Evolutionary conservation across 2,888 invertebrate genomes (phyloP), one percentile per base, ranked within the genome.

Genomic region (Steromphala cineraria): DNA sequence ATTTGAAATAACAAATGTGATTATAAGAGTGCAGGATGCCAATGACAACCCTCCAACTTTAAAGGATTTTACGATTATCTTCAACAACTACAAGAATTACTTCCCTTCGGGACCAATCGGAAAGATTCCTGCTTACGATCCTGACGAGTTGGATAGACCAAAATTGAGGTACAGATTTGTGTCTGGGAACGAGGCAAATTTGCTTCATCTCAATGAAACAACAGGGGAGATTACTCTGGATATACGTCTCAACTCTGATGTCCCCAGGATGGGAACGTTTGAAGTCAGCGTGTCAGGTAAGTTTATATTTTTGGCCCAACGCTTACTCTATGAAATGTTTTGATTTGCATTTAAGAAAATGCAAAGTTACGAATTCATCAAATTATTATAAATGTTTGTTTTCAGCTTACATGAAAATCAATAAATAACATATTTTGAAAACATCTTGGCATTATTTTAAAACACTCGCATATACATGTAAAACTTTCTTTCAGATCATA

Each of bases 71-170:
- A 94, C 96, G 90, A 96, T 99, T 0, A 96, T 99, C 77, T 98
- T 99, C 94, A 99, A 99, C 94, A 99, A 99, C 91, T 99, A 97
- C 93, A 96, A 96, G 87, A 97, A 98, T 89, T 97, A 97, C 90
- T 99, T 99, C 92, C 98, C 98, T 0, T 96, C 96, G n/a, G 96
- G 97, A 0, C 96, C 97, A 0, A 97, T 99, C 89, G 98, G 98
- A 0, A 95, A 95, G 80, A 96, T 99, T 52, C 99, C 99, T 0
- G 99, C 98, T 0, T 96, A 95, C 90, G 99, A 99, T 93, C 98
- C 98, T 15, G 99, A 99, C 94, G 97, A 98, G 40, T 96, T 97
- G 5, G 98, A 98, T 92, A 89, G 85, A 79, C 88, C 90, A 80
- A 94, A 96, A 94, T 94, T 98, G 0, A 95, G 95, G 82, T 99